Evolutionary conservation across 2,888 invertebrate genomes (phyloP), one percentile per base, ranked within the genome.

Genomic region (Drosophila tripunctata): DNA sequence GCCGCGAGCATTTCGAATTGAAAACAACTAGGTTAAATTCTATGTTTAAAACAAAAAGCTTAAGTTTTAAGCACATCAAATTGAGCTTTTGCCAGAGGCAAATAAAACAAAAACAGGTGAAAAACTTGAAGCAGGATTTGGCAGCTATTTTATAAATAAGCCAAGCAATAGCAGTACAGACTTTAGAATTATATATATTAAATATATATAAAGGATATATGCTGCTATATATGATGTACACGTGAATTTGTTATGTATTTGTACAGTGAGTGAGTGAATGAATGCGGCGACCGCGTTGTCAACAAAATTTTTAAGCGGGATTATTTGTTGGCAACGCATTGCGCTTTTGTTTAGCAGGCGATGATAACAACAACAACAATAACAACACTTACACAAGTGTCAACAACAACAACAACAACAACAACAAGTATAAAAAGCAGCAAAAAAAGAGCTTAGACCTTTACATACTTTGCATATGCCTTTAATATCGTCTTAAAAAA

Each of bases 401-500:
- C 72, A 62, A 27, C 48, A 60, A 43, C 44, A 51, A 27, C 36
- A 57, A 21, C 33, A 36, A 31, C 4, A 22, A 30, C 4, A 52
- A 15, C 24, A 60, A 27, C 27, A 40, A 21, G 21, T 4, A 21
- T 3, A 21, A 4, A 22, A 2, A 21, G 7, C 27, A 55, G 12
- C 50, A 55, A 8, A 24, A 27, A 10, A 27, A 27, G 27, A 27
- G 75, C 44, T 69, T 67, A 73, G 71, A 78, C 77, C 70, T 63
- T 74, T 60, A 67, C 65, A 67, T 60, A 51, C 58, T 82, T 87
- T 82, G 79, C 86, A 87, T 83, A 79, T 77, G 81, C 69, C 79
- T 79, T 86, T 87, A 83, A 87, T 82, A 71, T 68, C 67, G 41
- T 74, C 86, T 85, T 70, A 87, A 72, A n/a, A n/a, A n/a, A n/a